phyloP scores from a whole-genome alignment of 2,797 vertebrate species.

The Oreochromis grahami region DNA sequence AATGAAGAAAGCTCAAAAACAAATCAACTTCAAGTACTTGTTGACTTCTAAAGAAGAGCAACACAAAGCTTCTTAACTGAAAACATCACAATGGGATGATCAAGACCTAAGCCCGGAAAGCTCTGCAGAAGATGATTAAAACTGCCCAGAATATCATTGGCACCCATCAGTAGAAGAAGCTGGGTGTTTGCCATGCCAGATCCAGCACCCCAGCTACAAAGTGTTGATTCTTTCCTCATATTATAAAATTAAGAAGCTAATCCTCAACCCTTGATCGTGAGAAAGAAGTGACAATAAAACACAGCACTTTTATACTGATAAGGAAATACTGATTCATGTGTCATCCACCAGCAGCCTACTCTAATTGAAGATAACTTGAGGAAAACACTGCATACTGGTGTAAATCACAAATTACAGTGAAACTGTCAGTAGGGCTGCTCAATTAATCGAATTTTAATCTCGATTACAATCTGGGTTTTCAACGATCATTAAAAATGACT shows the following conservation, averaged over 20 bases:
- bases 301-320: not conserved
- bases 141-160: not conserved
- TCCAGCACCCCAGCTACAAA: not conserved
- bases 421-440: not conserved
- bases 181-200: not conserved
- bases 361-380: not conserved
- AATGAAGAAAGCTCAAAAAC: not conserved
- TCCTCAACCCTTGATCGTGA: not conserved
- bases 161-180: not conserved
- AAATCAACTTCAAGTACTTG: not conserved
- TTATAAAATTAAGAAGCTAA: not conserved
- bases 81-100: not conserved
- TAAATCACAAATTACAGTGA: not conserved
- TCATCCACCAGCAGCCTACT: not conserved
- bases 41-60: not conserved
- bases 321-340: no score
- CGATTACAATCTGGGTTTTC: no score
- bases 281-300: not conserved
- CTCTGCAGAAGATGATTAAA: not conserved
- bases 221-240: not conserved
- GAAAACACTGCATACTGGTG: not conserved
- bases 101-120: not conserved
- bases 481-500: no score
- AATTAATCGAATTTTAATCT: no score
- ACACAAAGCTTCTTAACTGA: not conserved